Base-by-base conservation (phyloP, 2,113 vertebrate species). In the Callionymus lyra region DNA sequence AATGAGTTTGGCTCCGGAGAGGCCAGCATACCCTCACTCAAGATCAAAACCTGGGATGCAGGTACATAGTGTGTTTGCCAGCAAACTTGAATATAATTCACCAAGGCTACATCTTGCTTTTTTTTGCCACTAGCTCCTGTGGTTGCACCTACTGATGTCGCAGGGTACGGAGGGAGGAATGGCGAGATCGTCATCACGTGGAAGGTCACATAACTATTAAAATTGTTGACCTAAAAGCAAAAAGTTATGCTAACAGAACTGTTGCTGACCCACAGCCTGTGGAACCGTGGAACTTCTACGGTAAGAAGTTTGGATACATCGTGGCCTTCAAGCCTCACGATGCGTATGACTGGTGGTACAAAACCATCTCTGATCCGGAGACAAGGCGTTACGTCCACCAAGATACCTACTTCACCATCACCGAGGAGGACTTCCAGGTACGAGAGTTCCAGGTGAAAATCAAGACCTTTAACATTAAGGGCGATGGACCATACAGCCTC, bases 171-270 rank as follows among this genome's bases (percentile, higher is more conserved):
- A 4, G 89, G 90, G 50, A 89, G 84, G 76, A 90, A 91, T 50
- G 83, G 91, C 12, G 95, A 98, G 60, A 81, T 99, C 41, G 85
- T 93, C 15, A 91, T 99, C 72, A 98, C 92, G 0, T 99, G 95
- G 95, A 87, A 80, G 60, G 95, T 96, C n/a, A 80, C 37, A 88
- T 56, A 41, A 36, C 12, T 34, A 16, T 2, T 38, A 14, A 6
- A 10, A 10, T 10, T 8, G 21, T 27, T 15, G 36, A 38, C 12
- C 2, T 38, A 10, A 38, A 9, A 16, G 13, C 10, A 3, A 2
- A 36, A 6, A 14, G n/a, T n/a, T 16, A 3, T 17, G 21, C 6
- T 6, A 16, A 18, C 2, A 13, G 9, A 21, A 13, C 16, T 6
- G 17, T 12, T 17, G 12, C 21, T 19, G 12, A 9, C 33, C 14